Evolutionary conservation across 2,113 vertebrate species (phyloP).

Genomic region (Tyto alba): DNA sequence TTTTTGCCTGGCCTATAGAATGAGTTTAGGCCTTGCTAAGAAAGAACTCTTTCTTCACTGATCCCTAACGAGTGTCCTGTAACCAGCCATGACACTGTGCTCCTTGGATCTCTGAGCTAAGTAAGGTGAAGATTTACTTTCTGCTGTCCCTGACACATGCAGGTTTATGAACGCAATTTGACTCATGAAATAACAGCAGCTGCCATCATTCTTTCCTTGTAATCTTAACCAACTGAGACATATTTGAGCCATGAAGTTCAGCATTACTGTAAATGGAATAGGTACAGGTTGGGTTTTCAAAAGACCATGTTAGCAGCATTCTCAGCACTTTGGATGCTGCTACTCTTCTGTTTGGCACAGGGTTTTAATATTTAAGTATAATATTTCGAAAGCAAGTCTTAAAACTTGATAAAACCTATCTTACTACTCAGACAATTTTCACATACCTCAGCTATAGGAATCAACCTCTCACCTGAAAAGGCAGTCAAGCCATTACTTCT

Average conservation of each 20-base stretch:
- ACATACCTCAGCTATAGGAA: neutral
- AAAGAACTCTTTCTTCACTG: neutral
- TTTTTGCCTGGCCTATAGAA: neutral
- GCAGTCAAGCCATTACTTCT: conserved; percentile 79
- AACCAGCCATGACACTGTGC: neutral
- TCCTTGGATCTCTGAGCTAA: neutral
- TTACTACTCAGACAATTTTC: neutral
- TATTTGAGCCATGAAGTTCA: neutral
- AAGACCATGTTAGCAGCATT: neutral
- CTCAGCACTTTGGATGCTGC: neutral
- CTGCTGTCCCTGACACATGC: accelerated
- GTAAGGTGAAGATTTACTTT: neutral
- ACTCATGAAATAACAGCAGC: neutral
- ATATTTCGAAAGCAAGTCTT: neutral
- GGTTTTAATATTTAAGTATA: neutral
- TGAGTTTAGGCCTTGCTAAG: neutral
- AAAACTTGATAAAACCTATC: neutral
- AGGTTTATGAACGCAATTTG: neutral
- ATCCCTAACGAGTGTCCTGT: neutral
- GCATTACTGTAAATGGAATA: neutral
- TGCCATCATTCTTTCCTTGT: neutral
- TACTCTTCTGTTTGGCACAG: neutral
- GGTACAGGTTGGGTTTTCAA: neutral
- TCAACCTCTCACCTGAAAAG: conserved; percentile 75
- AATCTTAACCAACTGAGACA: neutral